These are phyloP conservation scores for Ptychodera flava DNA, from an alignment of 35 echinoderm and acorn worm species.

Conservation along the genomic window DNA sequence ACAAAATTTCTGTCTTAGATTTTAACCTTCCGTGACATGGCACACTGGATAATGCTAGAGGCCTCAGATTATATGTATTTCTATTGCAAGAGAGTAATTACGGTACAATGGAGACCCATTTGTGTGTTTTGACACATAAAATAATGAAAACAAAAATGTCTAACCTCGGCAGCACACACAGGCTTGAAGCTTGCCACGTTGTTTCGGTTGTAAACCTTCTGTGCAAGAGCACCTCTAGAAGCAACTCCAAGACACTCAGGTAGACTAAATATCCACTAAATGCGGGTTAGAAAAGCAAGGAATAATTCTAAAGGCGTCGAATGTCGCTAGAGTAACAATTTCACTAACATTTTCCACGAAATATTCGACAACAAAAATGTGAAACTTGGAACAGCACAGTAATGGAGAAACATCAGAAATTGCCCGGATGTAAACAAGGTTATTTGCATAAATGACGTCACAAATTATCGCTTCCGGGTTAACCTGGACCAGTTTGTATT, in stretches of 20 bases:
- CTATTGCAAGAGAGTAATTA: too few species aligned
- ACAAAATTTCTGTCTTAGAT: too few species aligned
- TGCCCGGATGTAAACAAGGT: background rate
- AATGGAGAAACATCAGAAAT: background rate
- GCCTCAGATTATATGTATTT: too few species aligned
- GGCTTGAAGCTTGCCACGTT: background rate
- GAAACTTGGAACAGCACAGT: background rate
- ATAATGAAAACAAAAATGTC: background rate
- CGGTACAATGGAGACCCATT: too few species aligned
- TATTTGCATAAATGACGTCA: background rate
- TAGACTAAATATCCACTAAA: background rate
- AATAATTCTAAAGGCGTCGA: background rate
- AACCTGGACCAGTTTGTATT: background rate
- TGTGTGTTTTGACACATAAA: background rate
- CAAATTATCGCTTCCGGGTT: background rate
- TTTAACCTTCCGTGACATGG: too few species aligned
- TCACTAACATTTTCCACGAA: conserved; percentile 1
- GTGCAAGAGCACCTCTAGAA: background rate
- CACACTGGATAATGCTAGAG: too few species aligned
- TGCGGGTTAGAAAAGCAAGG: background rate
- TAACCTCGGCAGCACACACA: background rate
- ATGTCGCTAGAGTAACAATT: background rate
- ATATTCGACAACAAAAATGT: background rate
- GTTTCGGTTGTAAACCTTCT: background rate
- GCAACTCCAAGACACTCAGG: background rate